Evolutionary conservation across 2,113 vertebrate genomes (phyloP), one percentile per base, ranked within the genome.

Genomic region (Plotosus lineatus): DNA sequence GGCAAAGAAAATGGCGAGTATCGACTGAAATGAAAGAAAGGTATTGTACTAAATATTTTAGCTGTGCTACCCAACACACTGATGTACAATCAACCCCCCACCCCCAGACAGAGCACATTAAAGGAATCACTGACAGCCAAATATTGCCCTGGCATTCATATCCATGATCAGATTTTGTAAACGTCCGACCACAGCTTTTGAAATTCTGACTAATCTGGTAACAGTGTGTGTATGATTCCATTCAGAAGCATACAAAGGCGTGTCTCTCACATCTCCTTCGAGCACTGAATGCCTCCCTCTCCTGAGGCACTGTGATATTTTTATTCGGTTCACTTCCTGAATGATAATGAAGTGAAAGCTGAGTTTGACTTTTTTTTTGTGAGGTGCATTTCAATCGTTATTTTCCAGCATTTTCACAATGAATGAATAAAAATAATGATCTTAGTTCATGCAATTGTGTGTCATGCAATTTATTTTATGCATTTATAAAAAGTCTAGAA

Each of bases 271-370:
- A 10, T 23, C 53, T 23, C 21, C 21, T 53, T 53, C 53, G n/a
- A 56, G 36, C 40, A 38, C 48, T 69, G n/a, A n/a, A 9, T 7
- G 3, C 11, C 74, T 55, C n/a, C 5, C 44, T 9, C 48, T 53
- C 60, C 80, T 61, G 61, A 79, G 77, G 77, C 77, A 51, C 8
- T 55, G 77, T 48, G 61, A 40, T 79, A 68, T 79, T 69, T 79
- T 79, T 69, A 69, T 69, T 50, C 61, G 28, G 65, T 50, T 56
- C 48, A 56, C 77, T 79, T 69, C 65, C 77, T 53, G 53, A 69
- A 79, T 36, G 77, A 63, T 79, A 71, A 71, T 71, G 77, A 79
- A 68, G 28, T 79, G 53, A 71, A 79, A 71, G 48, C 26, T 58
- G n/a, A 12, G 56, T 58, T 28, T 11, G 23, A 12, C 23, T 56